phyloP scores from a whole-genome alignment of 2,888 invertebrate species.

The Dryobota labecula region DNA sequence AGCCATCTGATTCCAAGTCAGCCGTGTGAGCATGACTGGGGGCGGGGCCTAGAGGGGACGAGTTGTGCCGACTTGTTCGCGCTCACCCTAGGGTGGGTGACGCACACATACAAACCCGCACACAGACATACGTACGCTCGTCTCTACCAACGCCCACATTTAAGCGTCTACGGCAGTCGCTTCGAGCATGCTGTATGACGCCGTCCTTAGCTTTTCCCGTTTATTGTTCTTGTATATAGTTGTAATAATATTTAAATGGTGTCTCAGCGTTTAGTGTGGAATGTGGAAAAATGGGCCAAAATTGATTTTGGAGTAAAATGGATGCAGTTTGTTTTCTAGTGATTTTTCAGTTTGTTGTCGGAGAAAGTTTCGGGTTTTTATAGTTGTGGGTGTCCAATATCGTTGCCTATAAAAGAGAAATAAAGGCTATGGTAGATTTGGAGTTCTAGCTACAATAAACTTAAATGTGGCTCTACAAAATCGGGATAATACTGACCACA shows the following conservation, averaged over 20 bases:
- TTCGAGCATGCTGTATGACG: conserved; percentile 65
- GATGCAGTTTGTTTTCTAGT: conserved; percentile 63
- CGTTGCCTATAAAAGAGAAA: conserved; percentile 32
- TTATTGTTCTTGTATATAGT: conserved; percentile 55
- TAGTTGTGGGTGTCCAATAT: conserved; percentile 10
- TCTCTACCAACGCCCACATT: conserved; percentile 63
- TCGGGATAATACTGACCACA: neutral
- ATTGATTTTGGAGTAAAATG: conserved; percentile 38
- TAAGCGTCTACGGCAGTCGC: conserved; percentile 65
- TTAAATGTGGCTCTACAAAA: neutral
- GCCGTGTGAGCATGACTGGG: conserved; percentile 89
- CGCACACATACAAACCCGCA: conserved; percentile 77
- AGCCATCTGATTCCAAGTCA: conserved; percentile 90
- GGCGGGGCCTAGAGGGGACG: conserved; percentile 83
- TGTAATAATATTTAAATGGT: conserved; percentile 46
- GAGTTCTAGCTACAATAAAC: neutral
- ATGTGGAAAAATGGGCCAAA: conserved; percentile 37
- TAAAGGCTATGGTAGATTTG: conserved; percentile 17
- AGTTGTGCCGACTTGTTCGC: conserved; percentile 68
- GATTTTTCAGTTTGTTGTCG: conserved; percentile 35
- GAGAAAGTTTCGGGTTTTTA: neutral
- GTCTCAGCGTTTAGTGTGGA: conserved; percentile 45
- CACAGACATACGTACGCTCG: conserved; percentile 62
- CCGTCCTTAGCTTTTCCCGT: conserved; percentile 62
- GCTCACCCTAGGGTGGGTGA: conserved; percentile 82